phyloP scores from a whole-genome alignment of 2,113 vertebrate genomes.

The Tachysurus fulvidraco region DNA sequence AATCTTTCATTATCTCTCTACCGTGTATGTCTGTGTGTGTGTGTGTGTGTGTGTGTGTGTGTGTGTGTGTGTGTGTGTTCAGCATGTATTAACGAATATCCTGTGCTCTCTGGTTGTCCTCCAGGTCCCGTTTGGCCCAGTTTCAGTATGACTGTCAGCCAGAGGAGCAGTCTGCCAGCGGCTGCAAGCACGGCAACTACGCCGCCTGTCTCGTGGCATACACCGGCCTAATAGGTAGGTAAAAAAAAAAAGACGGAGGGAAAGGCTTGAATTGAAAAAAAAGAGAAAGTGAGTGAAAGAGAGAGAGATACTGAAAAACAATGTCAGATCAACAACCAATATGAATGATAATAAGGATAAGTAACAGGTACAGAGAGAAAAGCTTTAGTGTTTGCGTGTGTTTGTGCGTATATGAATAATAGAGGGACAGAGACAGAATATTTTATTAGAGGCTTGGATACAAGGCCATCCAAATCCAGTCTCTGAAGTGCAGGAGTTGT shows the following conservation, averaged over 20 bases:
- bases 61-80: neutral
- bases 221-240: slow-evolving; percentile 88
- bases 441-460: slow-evolving; percentile 19
- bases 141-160: slow-evolving; percentile 88
- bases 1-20: neutral
- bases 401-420: neutral
- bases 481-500: slow-evolving; percentile 33
- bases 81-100: neutral
- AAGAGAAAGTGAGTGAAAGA: neutral
- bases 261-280: neutral
- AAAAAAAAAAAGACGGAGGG: slow-evolving; percentile 6
- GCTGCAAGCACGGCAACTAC: slow-evolving; percentile 79
- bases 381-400: neutral
- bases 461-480: slow-evolving; percentile 7
- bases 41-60: neutral
- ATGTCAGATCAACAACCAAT: too few relatives aligned
- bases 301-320: neutral
- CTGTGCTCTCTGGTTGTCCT: slow-evolving; percentile 16
- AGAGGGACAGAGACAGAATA: neutral
- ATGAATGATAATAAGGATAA: slow-evolving; percentile 5
- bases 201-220: slow-evolving; percentile 84
- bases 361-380: neutral
- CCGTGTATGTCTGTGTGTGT: neutral
- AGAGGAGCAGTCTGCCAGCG: slow-evolving; percentile 61
- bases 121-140: slow-evolving; percentile 87